These are phyloP conservation scores for Rhysida immarginata DNA, from an alignment of 1,140 invertebrate species.

Conservation along the genomic window DNA sequence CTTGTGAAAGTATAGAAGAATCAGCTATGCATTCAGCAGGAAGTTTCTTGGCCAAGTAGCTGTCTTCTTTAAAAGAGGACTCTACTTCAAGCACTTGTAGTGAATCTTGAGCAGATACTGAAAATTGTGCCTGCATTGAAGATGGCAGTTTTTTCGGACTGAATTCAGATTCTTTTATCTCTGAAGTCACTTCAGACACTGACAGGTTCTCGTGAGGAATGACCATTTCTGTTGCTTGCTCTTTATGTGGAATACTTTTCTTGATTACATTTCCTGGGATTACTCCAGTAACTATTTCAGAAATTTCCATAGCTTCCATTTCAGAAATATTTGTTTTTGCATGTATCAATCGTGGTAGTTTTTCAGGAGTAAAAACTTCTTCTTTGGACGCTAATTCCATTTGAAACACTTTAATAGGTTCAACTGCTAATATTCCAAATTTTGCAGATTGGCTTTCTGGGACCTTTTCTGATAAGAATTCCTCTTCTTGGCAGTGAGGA, in stretches of 20 bases:
- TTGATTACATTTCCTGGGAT: conserved; percentile 14
- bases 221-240: conserved; percentile 21
- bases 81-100: conserved; percentile 22
- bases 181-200: conserved; percentile 29
- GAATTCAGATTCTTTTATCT: conserved; percentile 9
- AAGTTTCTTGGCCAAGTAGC: conserved; percentile 23
- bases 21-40: conserved; percentile 21
- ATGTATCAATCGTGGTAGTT: conserved; percentile 24
- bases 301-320: conserved; percentile 13
- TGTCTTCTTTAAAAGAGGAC: conserved; percentile 39
- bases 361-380: conserved; percentile 27
- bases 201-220: conserved; percentile 34
- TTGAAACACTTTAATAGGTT: conserved; percentile 34
- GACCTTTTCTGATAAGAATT: conserved; percentile 10
- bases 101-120: conserved; percentile 8
- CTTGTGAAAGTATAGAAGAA: conserved; percentile 25
- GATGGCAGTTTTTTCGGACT: conserved; percentile 3
- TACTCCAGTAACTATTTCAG: conserved; percentile 15
- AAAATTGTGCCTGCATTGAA: conserved; percentile 3
- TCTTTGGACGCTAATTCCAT: conserved; percentile 38
- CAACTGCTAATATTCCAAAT: conserved; percentile 24
- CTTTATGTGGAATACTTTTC: not conserved
- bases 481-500: conserved; percentile 32
- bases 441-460: conserved; percentile 11
- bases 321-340: conserved; percentile 14